Conservation (phyloP, 2,888 invertebrate genomes). For the Lasioglossum lativentre region DNA sequence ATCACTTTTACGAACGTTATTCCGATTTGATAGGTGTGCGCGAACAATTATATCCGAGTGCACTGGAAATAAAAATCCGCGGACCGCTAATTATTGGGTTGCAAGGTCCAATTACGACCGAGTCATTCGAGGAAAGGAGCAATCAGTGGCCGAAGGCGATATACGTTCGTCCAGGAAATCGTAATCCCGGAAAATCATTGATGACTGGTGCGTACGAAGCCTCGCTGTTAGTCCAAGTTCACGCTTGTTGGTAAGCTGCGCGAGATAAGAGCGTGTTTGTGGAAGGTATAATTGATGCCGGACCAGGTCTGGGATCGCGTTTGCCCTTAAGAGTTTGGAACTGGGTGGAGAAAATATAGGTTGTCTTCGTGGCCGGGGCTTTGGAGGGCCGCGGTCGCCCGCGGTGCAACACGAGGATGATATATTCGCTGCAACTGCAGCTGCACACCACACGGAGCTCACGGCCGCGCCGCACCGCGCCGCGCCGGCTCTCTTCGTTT, state of each 20-base stretch:
- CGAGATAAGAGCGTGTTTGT: slow-evolving; percentile 81
- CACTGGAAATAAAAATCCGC: neutral
- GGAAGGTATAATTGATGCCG: slow-evolving; percentile 83
- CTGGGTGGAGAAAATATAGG: slow-evolving; percentile 84
- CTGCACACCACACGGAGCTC: slow-evolving; percentile 71
- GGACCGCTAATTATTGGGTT: neutral
- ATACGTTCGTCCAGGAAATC: neutral
- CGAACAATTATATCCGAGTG: slow-evolving; percentile 1
- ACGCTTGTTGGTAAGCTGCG: slow-evolving; percentile 46
- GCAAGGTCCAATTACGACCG: neutral
- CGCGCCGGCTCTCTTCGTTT: slow-evolving; percentile 51
- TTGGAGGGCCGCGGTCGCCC: slow-evolving; percentile 80
- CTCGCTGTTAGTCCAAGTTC: slow-evolving; percentile 40
- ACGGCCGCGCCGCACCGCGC: slow-evolving; percentile 43
- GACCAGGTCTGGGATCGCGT: slow-evolving; percentile 72
- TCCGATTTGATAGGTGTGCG: neutral
- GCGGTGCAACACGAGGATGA: slow-evolving; percentile 84
- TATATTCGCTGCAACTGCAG: slow-evolving; percentile 83
- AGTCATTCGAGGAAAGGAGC: neutral
- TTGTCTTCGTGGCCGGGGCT: slow-evolving; percentile 81
- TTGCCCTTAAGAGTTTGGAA: slow-evolving; percentile 81
- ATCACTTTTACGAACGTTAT: neutral
- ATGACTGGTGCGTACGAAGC: neutral
- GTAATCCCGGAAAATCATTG: slow-evolving; percentile 20
- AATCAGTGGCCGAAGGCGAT: neutral